Evolutionary conservation across 1,140 invertebrate genomes (phyloP), one percentile per base, ranked within the genome.

Genomic region (Euwallacea similis): DNA sequence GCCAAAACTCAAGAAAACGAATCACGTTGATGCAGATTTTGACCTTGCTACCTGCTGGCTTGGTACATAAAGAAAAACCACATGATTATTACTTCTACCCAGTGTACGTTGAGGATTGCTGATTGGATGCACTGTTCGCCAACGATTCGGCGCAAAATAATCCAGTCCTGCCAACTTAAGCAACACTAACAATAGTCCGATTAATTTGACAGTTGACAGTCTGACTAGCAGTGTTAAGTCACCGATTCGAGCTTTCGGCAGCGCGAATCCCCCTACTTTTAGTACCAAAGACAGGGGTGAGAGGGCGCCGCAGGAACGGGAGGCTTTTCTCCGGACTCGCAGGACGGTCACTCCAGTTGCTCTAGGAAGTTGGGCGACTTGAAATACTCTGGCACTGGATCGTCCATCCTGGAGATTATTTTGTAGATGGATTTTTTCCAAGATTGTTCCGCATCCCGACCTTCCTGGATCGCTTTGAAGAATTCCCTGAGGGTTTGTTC

Each of bases 391-490:
- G 98, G 98, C 74, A 99, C 95, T 50, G 92, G 91, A 83, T 99
- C 97, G 85, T 99, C 98, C 84, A 99, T 87, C 81, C 98, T 90
- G 74, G 97, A 97, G 81, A 99, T 99, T 76, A 99, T 92, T 86
- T 99, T 99, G 88, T 99, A 99, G 84, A 99, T 99, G 75, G 95
- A 92, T 84, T 99, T 99, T 87, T 99, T 99, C 98, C 98, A 99
- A 73, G 96, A 98, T 81, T 98, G 97, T 84, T 99, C 98, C 33
- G 90, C 84, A 85, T 99, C 98, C 84, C 98, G 97, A 71, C 94
- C 95, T 78, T 91, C 88, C 82, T 96, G 91, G 78, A 99, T 95
- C 69, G 98, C 94, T 82, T 95, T 94, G 91, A 96, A 99, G 88
- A 99, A 99, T 85, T 99, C 98, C 70, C 94, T 89, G 69, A 99